phyloP scores from a whole-genome alignment of 2,797 vertebrate genomes.

The Toxotes lorentzi region DNA sequence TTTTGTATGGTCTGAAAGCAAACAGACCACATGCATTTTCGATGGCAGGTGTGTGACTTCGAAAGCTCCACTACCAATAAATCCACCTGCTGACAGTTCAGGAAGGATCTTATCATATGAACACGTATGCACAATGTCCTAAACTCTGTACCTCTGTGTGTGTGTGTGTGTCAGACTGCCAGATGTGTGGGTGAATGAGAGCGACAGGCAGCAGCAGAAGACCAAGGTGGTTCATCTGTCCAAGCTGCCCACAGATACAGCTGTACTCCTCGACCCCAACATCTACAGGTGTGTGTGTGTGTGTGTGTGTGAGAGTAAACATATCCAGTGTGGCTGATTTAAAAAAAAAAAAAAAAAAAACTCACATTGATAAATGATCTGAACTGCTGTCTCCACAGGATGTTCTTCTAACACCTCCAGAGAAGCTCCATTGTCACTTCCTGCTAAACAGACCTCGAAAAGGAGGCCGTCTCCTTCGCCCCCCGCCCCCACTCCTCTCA shows the following conservation, averaged over 20 bases:
- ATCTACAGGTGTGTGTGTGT: slow-evolving; percentile 86
- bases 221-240: slow-evolving; percentile 97
- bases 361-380: not conserved
- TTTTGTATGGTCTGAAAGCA: not conserved
- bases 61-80: too few relatives aligned
- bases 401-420: slow-evolving; percentile 74
- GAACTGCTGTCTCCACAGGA: slow-evolving; percentile 54
- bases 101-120: too few relatives aligned
- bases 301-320: not conserved
- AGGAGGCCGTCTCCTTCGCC: slow-evolving; percentile 4
- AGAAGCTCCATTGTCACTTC: slow-evolving; percentile 44
- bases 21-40: too few relatives aligned
- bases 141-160: not conserved
- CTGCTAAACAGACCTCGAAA: slow-evolving; percentile 41
- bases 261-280: slow-evolving; percentile 94
- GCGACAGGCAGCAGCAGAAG: slow-evolving; percentile 93
- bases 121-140: too few relatives aligned
- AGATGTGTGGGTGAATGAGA: slow-evolving; percentile 97
- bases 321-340: too few relatives aligned
- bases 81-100: too few relatives aligned
- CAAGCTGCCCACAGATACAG: slow-evolving; percentile 95
- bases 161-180: slow-evolving; percentile 86
- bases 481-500: not conserved
- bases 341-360: too few relatives aligned
- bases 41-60: too few relatives aligned